Percentiles rank a stretch among this genome's conserved stretches.
These are phyloP conservation scores for Heteronetta atricapilla DNA, from an alignment of 2,113 vertebrate genomes.

Conservation along the genomic window DNA sequence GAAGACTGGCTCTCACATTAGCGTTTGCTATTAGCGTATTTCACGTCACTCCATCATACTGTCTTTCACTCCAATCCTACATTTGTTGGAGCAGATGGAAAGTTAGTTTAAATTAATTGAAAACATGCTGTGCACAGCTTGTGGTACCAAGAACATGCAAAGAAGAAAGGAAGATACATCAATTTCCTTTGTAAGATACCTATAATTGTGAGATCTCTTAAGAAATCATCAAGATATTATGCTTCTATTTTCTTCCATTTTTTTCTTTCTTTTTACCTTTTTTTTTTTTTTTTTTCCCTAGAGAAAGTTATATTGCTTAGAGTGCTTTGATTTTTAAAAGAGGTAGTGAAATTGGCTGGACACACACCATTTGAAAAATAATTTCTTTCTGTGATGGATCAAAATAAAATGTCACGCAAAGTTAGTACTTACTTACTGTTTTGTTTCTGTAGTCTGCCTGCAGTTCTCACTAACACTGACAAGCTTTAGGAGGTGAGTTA, in stretches of 20 bases:
- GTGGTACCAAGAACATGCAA: constrained; percentile 55
- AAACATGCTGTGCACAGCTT: constrained; percentile 75
- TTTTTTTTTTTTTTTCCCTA: neutral
- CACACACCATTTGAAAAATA: neutral
- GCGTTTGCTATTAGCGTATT: constrained; percentile 55
- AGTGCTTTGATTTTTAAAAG: constrained; percentile 27
- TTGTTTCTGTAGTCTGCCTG: neutral
- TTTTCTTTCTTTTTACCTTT: too few relatives aligned
- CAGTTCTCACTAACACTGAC: neutral
- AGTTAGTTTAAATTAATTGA: constrained; percentile 81
- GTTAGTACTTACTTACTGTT: neutral
- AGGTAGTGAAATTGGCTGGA: neutral
- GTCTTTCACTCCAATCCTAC: constrained; percentile 70
- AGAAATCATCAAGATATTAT: constrained; percentile 21
- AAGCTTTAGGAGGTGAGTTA: neutral
- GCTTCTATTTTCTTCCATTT: neutral
- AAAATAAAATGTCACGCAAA: neutral
- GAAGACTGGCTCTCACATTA: constrained; percentile 65
- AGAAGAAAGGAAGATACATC: constrained; percentile 57
- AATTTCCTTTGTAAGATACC: constrained; percentile 66
- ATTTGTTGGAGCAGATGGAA: constrained; percentile 76
- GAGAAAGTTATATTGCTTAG: neutral
- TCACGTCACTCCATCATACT: constrained; percentile 66
- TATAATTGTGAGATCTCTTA: constrained; percentile 39
- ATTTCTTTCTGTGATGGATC: neutral